Base-by-base conservation (phyloP, 1,140 invertebrate species). In the Ostrea edulis region DNA sequence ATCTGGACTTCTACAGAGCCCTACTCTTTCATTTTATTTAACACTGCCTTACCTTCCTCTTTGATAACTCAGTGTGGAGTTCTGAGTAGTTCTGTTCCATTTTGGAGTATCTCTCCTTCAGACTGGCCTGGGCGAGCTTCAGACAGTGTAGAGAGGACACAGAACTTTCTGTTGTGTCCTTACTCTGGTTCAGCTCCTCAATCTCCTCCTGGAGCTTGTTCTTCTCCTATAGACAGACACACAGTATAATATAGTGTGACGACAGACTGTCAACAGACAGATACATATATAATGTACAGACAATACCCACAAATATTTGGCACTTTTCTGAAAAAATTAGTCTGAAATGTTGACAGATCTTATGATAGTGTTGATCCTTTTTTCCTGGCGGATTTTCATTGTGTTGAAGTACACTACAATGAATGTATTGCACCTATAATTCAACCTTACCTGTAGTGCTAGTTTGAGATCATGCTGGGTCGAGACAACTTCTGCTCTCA, bases 101-200 rank as follows among this genome's bases (percentile, higher is more conserved):
- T 29, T 85, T 89, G 25, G 86, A 65, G 81, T 89, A 89, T 54
- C 89, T 65, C 29, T 87, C 89, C 62, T 89, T 89, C 8, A 89
- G 55, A 52, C 65, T 89, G 12, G 83, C 54, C 68, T 89, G 89
- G 8, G 89, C 89, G 53, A 89, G 85, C 35, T 87, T 65, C 12
- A 89, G 52, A 87, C 89, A 89, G 55, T 89, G 89, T 29, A 89
- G 84, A 4, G 89, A 89, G 83, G 86, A 82, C 55, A 68, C 25
- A 2, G 85, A 88, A 35, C 54, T 82, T n/a, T 82, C 68, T 35
- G 65, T 71, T n/a, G 54, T 20, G 12, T 88, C 85, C 22, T 35
- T 53, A 22, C 5, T 83, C 14, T 86, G 51, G 17, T 29, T 25
- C 7, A 88, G 51, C 84, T 87, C 51, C 20, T 85, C 83, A 8